phyloP scores from a whole-genome alignment of 1,140 invertebrate genomes.

The Archegozetes longisetosus region DNA sequence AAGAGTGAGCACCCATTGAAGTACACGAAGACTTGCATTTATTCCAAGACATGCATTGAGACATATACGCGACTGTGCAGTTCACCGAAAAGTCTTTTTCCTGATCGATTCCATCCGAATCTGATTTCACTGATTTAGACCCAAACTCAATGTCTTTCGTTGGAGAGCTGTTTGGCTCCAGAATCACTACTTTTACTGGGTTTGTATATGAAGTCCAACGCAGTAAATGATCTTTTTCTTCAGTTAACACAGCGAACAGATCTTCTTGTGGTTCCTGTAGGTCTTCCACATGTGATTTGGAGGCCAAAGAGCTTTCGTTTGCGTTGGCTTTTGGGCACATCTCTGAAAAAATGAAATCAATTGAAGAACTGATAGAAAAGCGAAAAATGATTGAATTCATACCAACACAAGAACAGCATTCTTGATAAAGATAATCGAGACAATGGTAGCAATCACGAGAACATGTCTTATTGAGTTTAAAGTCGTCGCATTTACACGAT shows the following conservation, averaged over 20 bases:
- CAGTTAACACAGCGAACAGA: slow-evolving; percentile 61
- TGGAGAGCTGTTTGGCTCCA: slow-evolving; percentile 12
- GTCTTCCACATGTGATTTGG: slow-evolving; percentile 72
- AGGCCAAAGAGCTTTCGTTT: slow-evolving; percentile 43
- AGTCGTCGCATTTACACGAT: slow-evolving; percentile 62
- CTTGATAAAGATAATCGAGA: slow-evolving; percentile 66
- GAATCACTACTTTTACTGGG: slow-evolving; percentile 21
- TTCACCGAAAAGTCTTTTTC: slow-evolving; percentile 37
- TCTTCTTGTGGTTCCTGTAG: slow-evolving; percentile 60
- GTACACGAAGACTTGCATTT: slow-evolving; percentile 65
- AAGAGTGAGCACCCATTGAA: slow-evolving; percentile 54
- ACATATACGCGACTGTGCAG: slow-evolving; percentile 82
- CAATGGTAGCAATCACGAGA: slow-evolving; percentile 83
- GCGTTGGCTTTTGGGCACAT: slow-evolving; percentile 72
- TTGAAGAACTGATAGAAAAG: slow-evolving; percentile 37
- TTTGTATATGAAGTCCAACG: slow-evolving; percentile 54
- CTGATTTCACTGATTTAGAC: slow-evolving; percentile 29
- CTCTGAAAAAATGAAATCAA: slow-evolving; percentile 30
- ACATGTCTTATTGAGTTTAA: slow-evolving; percentile 55
- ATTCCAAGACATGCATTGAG: slow-evolving; percentile 69
- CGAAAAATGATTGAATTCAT: slow-evolving; percentile 32
- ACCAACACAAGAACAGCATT: slow-evolving; percentile 92
- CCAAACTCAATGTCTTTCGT: slow-evolving; percentile 46
- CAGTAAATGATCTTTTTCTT: slow-evolving; percentile 47
- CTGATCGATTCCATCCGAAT: slow-evolving; percentile 1